Evolutionary conservation across 2,888 invertebrate species (phyloP).

Genomic region (Tanytarsus gracilentus): DNA sequence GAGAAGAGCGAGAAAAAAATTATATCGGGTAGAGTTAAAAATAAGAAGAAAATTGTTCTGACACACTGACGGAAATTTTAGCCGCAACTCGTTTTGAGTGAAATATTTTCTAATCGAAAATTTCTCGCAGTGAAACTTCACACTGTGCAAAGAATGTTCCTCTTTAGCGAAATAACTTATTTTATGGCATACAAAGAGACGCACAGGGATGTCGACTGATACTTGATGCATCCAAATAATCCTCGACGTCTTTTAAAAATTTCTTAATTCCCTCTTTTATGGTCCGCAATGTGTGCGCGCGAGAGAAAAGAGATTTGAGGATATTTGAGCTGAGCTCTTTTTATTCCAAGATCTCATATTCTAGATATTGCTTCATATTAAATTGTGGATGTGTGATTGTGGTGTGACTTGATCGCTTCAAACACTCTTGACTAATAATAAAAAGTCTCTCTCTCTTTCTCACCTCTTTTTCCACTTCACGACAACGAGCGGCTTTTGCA

Average conservation of each 20-base stretch:
- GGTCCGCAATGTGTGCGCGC: too few relatives aligned
- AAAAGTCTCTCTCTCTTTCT: background rate
- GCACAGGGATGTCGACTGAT: background rate
- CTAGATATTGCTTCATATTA: background rate
- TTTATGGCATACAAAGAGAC: background rate
- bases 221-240: background rate
- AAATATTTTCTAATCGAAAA: too few relatives aligned
- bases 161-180: background rate
- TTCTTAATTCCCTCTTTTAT: too few relatives aligned
- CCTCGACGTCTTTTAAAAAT: background rate
- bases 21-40: too few relatives aligned
- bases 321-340: too few relatives aligned
- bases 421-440: background rate
- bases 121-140: conserved; percentile 5
- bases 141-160: conserved; percentile 5
- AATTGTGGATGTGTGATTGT: background rate
- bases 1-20: too few relatives aligned
- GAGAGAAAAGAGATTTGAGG: background rate
- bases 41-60: too few relatives aligned
- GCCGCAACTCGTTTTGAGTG: too few relatives aligned
- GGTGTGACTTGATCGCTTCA: background rate
- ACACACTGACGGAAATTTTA: too few relatives aligned
- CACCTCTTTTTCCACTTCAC: background rate
- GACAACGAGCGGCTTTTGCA: background rate
- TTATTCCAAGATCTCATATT: too few relatives aligned